phyloP scores from a whole-genome alignment of 1,140 invertebrate species.

The Archegozetes longisetosus region DNA sequence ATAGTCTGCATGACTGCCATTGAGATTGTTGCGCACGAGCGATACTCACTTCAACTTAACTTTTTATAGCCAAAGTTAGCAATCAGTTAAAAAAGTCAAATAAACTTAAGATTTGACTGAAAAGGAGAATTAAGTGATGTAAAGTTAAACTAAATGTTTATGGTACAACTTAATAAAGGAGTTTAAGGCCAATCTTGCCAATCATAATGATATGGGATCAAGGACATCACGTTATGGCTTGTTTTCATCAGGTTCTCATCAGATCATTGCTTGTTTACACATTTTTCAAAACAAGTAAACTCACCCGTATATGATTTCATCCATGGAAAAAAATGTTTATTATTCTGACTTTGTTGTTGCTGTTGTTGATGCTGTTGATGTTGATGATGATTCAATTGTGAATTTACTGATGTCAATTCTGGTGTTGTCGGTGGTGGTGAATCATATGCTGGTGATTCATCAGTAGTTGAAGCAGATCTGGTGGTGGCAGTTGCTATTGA shows the following conservation, averaged over 20 bases:
- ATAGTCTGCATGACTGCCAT: too few species aligned
- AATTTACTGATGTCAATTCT: not conserved
- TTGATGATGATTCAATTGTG: not conserved
- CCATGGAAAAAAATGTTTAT: constrained; percentile 20
- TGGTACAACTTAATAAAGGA: too few species aligned
- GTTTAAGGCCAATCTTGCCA: too few species aligned
- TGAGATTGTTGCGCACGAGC: too few species aligned
- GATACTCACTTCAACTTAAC: too few species aligned
- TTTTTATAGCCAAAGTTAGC: too few species aligned
- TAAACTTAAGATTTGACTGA: too few species aligned
- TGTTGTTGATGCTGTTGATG: not conserved
- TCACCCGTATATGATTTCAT: constrained; percentile 22
- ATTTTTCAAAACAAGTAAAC: constrained; percentile 5
- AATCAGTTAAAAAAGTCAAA: too few species aligned
- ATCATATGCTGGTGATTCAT: not conserved
- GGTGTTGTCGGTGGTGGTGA: constrained; percentile 3
- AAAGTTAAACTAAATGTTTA: too few species aligned
- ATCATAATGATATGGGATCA: too few species aligned
- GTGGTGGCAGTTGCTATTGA: not conserved
- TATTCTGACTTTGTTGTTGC: not conserved
- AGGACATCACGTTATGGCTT: not conserved
- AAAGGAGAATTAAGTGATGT: too few species aligned
- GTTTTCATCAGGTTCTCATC: not conserved
- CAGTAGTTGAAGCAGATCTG: not conserved
- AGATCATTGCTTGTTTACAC: not conserved